Conservation (phyloP, 2,113 vertebrate species). For the Egretta garzetta region DNA sequence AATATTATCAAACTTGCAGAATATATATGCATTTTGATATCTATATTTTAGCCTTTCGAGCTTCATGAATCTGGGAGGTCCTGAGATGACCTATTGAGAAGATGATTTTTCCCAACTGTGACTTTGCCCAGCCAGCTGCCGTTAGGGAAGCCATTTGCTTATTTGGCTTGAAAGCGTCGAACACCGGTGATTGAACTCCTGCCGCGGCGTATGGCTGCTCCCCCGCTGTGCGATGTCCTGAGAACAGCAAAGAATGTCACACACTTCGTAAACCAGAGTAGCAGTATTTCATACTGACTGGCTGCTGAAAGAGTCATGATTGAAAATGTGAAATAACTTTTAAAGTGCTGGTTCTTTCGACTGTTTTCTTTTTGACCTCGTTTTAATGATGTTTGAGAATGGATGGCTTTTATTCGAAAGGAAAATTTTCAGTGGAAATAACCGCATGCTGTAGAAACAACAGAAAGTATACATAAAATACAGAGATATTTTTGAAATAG, state of each 20-base stretch:
- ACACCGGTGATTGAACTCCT: neutral
- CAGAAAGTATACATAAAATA: neutral
- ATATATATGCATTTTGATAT: neutral
- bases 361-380: neutral
- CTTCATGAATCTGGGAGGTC: neutral
- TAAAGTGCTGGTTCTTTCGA: neutral
- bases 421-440: neutral
- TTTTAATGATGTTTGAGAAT: neutral
- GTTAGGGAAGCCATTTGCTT: neutral
- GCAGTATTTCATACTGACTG: neutral
- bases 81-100: neutral
- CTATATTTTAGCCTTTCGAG: neutral
- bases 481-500: neutral
- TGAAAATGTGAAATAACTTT: neutral
- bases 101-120: neutral
- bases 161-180: neutral
- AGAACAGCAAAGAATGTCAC: neutral
- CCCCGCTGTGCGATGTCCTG: neutral
- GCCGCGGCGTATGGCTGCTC: neutral
- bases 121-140: neutral
- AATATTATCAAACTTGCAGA: neutral
- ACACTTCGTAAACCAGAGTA: neutral
- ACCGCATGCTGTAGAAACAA: neutral
- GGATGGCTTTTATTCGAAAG: neutral
- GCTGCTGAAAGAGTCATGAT: neutral